Evolutionary conservation across 2,888 invertebrate species (phyloP).

Genomic region (Leucophenga montana): DNA sequence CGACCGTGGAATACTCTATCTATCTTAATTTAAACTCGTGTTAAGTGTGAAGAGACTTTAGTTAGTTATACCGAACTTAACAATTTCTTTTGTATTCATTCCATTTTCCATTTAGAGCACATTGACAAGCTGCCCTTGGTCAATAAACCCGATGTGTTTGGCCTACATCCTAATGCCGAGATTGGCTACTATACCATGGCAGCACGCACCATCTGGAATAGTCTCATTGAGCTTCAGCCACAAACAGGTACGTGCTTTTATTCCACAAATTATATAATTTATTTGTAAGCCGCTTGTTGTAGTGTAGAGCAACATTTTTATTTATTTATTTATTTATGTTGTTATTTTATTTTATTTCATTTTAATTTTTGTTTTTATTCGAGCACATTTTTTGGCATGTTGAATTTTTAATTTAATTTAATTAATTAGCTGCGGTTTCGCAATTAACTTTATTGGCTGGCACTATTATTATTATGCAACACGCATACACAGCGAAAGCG

Average conservation of each 20-base stretch:
- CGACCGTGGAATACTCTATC: no score
- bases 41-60: not conserved
- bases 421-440: conserved; percentile 72
- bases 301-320: conserved; percentile 42
- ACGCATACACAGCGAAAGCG: conserved; percentile 37
- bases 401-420: conserved; percentile 69
- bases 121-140: conserved; percentile 87
- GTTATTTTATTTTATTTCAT: not conserved
- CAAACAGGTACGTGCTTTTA: conserved; percentile 81
- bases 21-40: not conserved
- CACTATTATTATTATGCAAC: conserved; percentile 57
- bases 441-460: conserved; percentile 71
- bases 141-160: conserved; percentile 93
- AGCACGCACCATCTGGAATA: conserved; percentile 88
- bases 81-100: not conserved
- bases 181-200: conserved; percentile 94
- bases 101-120: conserved; percentile 75
- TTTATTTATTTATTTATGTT: not conserved
- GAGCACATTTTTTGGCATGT: conserved; percentile 54
- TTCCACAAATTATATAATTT: conserved; percentile 3
- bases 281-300: conserved; percentile 3
- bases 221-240: conserved; percentile 91
- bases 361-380: not conserved
- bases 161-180: conserved; percentile 95
- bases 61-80: no score